Conservation (phyloP, 2,888 invertebrate species). For the Pammene aurita region DNA sequence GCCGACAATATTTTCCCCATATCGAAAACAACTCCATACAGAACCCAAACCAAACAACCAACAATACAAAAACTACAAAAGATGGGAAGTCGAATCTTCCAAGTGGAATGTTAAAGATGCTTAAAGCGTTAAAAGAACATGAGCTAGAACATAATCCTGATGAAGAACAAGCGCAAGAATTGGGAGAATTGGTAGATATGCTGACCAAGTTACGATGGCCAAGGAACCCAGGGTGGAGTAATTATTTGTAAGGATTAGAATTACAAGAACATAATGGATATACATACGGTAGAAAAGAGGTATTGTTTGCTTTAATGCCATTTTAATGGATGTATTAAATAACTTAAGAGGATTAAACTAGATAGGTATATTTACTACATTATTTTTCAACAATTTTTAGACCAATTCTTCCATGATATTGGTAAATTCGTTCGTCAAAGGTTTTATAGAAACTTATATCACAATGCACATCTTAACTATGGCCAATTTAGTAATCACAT, state of each 20-base stretch:
- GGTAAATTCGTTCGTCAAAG: too few relatives aligned
- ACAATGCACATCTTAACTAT: too few relatives aligned
- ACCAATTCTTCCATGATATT: too few relatives aligned
- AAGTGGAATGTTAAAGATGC: background rate
- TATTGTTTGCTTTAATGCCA: too few relatives aligned
- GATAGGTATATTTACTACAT: too few relatives aligned
- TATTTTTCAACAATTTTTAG: too few relatives aligned
- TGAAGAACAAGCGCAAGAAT: conserved; percentile 20
- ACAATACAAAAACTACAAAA: background rate
- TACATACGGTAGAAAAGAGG: too few relatives aligned
- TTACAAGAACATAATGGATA: background rate
- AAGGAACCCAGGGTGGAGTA: background rate
- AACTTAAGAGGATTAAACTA: too few relatives aligned
- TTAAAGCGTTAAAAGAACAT: conserved; percentile 16
- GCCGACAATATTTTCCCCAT: conserved; percentile 6
- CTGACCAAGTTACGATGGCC: conserved; percentile 1
- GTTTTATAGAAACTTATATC: too few relatives aligned
- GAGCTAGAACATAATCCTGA: conserved; percentile 23
- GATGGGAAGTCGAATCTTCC: conserved; percentile 21
- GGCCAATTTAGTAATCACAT: conserved; percentile 16
- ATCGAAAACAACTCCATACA: background rate
- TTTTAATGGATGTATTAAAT: too few relatives aligned
- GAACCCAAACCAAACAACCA: background rate
- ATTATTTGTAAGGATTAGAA: background rate
- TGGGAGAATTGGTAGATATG: conserved; percentile 16